A percentile compares a stretch with the other conserved stretches of the same genome.
Conservation (phyloP, 1,140 invertebrate species). For the Cataglyphis hispanica region DNA sequence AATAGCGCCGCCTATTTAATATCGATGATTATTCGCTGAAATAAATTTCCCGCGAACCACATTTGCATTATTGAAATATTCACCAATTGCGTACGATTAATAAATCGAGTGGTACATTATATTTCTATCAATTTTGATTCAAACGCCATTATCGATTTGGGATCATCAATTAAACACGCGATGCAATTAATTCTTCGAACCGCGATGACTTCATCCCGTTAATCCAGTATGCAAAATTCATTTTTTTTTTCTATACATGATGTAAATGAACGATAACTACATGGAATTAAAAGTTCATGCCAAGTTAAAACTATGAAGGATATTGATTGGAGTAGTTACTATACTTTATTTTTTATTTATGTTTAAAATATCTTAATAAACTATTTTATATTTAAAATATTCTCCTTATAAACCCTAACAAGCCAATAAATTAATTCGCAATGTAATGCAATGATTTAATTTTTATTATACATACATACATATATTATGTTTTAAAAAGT, state of each 20-base stretch:
- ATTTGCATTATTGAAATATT: slow-evolving; percentile 58
- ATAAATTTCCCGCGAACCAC: slow-evolving; percentile 36
- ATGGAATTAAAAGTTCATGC: slow-evolving; percentile 25
- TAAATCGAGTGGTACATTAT: slow-evolving; percentile 51
- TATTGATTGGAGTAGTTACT: background rate
- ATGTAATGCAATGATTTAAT: background rate
- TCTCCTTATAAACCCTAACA: background rate
- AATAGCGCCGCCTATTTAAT: slow-evolving; percentile 24
- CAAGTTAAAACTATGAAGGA: slow-evolving; percentile 2
- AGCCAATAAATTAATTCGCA: background rate
- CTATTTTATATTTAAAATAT: background rate
- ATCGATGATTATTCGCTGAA: slow-evolving; percentile 33
- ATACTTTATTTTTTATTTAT: background rate
- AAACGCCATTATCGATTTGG: slow-evolving; percentile 43
- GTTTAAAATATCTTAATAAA: too few relatives aligned
- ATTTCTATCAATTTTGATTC: slow-evolving; percentile 54
- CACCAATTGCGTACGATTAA: slow-evolving; percentile 28
- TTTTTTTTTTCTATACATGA: slow-evolving; percentile 9
- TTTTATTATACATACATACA: background rate
- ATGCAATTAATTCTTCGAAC: slow-evolving; percentile 57
- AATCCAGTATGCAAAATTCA: slow-evolving; percentile 34
- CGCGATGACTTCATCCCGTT: slow-evolving; percentile 18
- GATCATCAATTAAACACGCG: slow-evolving; percentile 43
- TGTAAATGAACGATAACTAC: background rate
- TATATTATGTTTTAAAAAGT: background rate